Evolutionary conservation across 2,797 vertebrate genomes (phyloP).

Genomic region (Tarsius wallacei): DNA sequence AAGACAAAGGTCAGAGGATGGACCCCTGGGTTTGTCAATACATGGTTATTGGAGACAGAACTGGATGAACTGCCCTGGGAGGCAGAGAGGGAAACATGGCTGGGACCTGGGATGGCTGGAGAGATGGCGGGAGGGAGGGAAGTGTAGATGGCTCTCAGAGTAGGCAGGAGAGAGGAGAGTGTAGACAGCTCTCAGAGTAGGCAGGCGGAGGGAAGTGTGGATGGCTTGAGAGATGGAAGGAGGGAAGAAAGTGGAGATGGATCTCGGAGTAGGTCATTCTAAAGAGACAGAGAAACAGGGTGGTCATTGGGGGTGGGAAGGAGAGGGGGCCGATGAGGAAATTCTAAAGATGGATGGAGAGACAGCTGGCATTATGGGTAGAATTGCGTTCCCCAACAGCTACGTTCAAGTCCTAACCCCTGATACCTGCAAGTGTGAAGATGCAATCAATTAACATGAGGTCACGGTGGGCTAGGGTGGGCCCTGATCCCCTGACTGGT

Average conservation of each 20-base stretch:
- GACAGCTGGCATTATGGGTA: rapidly evolving
- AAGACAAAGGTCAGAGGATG: neutral
- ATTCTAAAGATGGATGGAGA: neutral
- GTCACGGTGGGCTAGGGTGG: neutral
- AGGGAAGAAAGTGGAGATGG: neutral
- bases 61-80: neutral
- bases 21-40: neutral
- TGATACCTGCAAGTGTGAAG: neutral
- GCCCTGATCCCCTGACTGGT: neutral
- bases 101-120: neutral
- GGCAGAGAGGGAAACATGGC: rapidly evolving
- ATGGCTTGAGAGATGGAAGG: neutral
- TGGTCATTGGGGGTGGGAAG: rapidly evolving
- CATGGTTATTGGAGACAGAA: rapidly evolving
- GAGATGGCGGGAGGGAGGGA: neutral
- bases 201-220: neutral
- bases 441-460: neutral
- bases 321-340: neutral
- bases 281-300: neutral
- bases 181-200: neutral
- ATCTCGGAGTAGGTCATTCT: rapidly evolving
- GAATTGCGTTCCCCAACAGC: neutral
- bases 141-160: rapidly evolving
- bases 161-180: neutral
- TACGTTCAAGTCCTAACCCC: neutral